Percentiles rank a stretch among this genome's conserved stretches.
Evolutionary conservation across 2,113 vertebrate species (phyloP).

Genomic region (Macaca mulatta): DNA sequence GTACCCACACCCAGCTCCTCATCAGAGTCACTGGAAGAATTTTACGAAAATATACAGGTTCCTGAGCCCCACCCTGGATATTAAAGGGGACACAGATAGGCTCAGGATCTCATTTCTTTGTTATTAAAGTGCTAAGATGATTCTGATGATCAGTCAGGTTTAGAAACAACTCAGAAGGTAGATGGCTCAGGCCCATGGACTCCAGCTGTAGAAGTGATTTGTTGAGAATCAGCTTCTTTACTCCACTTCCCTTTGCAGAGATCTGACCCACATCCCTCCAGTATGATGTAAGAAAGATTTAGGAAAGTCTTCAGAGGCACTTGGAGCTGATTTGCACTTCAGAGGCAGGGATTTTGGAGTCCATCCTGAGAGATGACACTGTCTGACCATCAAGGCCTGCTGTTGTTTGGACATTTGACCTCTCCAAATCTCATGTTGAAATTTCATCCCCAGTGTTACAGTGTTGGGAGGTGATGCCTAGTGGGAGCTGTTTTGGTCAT

Average conservation of each 20-base stretch:
- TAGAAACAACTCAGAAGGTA: neutral
- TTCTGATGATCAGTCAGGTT: neutral
- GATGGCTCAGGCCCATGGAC: neutral
- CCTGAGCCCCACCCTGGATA: neutral
- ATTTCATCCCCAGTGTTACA: neutral
- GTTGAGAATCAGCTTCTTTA: neutral
- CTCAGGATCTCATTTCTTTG: neutral
- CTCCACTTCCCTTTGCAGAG: neutral
- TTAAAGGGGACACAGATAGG: neutral
- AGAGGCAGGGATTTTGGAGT: neutral
- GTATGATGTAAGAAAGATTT: neutral
- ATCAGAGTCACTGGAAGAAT: neutral
- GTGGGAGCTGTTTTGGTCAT: neutral
- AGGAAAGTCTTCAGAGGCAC: neutral
- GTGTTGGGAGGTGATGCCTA: neutral
- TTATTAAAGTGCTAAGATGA: neutral
- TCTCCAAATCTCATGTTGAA: neutral
- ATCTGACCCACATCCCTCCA: neutral
- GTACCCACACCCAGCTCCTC: neutral
- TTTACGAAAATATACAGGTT: neutral
- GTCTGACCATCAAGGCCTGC: neutral
- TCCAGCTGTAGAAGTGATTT: neutral
- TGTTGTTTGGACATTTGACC: neutral
- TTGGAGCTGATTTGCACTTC: neutral
- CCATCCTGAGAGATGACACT: neutral